phyloP scores from a whole-genome alignment of 2,797 vertebrate species.

The Bradypus variegatus region DNA sequence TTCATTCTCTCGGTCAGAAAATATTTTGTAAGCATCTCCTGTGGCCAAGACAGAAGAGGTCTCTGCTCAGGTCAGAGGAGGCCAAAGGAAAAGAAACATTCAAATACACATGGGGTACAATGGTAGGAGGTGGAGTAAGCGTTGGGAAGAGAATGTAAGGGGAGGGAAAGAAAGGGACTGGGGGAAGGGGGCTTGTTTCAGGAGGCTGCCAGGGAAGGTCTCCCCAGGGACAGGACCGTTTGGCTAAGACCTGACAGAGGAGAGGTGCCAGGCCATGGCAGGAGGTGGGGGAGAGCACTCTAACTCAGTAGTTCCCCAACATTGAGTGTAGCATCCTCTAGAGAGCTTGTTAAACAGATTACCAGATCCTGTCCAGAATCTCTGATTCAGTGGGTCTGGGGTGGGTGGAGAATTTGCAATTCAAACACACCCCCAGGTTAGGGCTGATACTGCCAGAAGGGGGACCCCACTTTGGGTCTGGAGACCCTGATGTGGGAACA shows the following conservation, averaged over 20 bases:
- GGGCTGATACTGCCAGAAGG: neutral
- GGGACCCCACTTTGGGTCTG: neutral
- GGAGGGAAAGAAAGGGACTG: neutral
- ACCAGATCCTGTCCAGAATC: too few relatives aligned
- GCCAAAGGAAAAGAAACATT: neutral
- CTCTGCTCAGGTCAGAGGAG: neutral
- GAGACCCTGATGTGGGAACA: neutral
- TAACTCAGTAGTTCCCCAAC: neutral
- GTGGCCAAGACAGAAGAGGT: neutral
- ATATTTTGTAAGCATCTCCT: neutral
- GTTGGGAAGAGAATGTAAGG: neutral
- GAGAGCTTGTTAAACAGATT: neutral
- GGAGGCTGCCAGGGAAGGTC: neutral
- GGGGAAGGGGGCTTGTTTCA: too few relatives aligned
- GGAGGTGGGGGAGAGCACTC: neutral
- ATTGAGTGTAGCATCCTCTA: neutral
- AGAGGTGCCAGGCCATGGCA: neutral
- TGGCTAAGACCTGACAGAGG: neutral
- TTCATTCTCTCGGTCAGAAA: neutral
- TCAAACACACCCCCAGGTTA: neutral
- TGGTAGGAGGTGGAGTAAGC: neutral
- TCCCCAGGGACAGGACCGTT: neutral
- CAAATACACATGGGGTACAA: too few relatives aligned
- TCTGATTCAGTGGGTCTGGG: neutral
- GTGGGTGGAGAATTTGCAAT: neutral